Evolutionary conservation across 1,140 invertebrate species (phyloP).

Genomic region (Trichogramma pretiosum): DNA sequence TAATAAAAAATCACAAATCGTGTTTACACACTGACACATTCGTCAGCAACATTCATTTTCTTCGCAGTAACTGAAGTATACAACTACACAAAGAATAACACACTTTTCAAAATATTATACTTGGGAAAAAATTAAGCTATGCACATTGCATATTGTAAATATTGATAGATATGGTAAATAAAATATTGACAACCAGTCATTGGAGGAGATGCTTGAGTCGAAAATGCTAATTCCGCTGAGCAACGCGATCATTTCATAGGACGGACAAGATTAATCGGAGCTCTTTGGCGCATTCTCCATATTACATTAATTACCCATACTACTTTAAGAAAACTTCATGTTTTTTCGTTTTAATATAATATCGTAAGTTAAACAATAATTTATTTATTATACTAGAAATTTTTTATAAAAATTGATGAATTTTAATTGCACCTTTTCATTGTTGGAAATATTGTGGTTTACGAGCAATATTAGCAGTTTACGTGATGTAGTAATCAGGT

Average conservation of each 20-base stretch:
- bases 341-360: conserved; percentile 4
- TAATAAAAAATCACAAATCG: conserved; percentile 22
- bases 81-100: conserved; percentile 20
- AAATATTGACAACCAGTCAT: conserved; percentile 31
- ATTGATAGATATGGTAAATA: conserved; percentile 10
- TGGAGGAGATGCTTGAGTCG: conserved; percentile 41
- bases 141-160: background rate
- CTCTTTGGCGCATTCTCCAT: conserved; percentile 34
- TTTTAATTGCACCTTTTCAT: background rate
- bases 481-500: conserved; percentile 64
- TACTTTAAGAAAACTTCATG: no score
- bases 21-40: conserved; percentile 15
- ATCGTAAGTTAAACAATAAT: conserved; percentile 26
- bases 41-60: conserved; percentile 10
- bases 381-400: conserved; percentile 33
- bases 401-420: conserved; percentile 8
- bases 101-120: conserved; percentile 4
- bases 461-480: conserved; percentile 25
- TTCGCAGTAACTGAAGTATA: conserved; percentile 13
- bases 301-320: no score
- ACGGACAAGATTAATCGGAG: conserved; percentile 28
- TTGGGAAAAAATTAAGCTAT: conserved; percentile 8
- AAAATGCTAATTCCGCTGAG: conserved; percentile 31
- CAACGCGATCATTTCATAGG: conserved; percentile 15
- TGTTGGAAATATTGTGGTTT: no score